Evolutionary conservation across 2,113 vertebrate species (phyloP), one percentile per base, ranked within the genome.

Genomic region (Psilopogon haemacephalus): DNA sequence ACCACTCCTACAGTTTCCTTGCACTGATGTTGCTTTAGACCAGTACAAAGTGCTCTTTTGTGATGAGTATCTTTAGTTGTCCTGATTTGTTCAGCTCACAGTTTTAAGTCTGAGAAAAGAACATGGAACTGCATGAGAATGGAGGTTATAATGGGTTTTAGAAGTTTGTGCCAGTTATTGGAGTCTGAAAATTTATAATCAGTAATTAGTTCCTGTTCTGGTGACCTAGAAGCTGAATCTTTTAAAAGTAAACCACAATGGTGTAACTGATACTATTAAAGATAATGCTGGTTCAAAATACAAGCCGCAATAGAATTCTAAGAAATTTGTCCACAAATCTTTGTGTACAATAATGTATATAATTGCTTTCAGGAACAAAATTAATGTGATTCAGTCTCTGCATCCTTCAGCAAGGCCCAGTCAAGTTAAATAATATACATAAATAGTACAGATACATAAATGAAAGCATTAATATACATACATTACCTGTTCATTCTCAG

Each of bases 201-300:
- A 6, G 18, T 94, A 97, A 95, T 97, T 82, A 65, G 67, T 95
- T 96, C 74, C 67, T 96, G 50, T 92, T 95, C 85, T 89, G 75
- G 80, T 94, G 82, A 97, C 91, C 92, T 90, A 86, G 44, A 79
- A 94, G 65, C 63, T 93, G 44, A 90, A 87, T 90, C 24, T 90
- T 93, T 70, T 24, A 55, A 65, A 90, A 79, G 77, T 69, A 90
- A 83, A 81, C 77, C 68, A 83, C 48, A 59, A 11, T 73, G 81
- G 40, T 63, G 33, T 38, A 79, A 55, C 32, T 74, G 87, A 67
- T 85, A 76, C 21, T 89, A 75, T 82, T 77, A 91, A 76, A 81
- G 90, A 64, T 81, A 60, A 78, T 90, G 83, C 58, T 5, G 5
- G 17, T 72, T 89, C 24, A 95, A 91, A 95, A 94, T 81, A 59